Conservation (phyloP, 2,888 invertebrate genomes). For the Pterostichus niger region DNA sequence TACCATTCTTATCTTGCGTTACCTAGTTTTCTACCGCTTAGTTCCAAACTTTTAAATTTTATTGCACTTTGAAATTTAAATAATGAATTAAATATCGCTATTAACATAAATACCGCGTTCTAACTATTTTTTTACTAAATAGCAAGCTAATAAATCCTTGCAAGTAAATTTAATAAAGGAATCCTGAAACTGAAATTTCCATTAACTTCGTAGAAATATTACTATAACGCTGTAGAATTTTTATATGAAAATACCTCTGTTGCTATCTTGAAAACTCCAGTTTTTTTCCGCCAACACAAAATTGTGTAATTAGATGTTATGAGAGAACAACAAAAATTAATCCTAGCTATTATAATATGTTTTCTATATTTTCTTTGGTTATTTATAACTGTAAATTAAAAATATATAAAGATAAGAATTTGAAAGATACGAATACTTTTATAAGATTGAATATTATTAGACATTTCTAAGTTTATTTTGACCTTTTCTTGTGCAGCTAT, state of each 20-base stretch:
- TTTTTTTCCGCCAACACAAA: constrained; percentile 19
- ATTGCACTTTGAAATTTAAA: neutral
- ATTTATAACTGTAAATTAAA: too few species aligned
- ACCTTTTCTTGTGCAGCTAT: constrained; percentile 1
- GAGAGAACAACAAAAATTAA: constrained; percentile 3
- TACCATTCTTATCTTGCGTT: neutral
- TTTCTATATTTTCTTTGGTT: neutral
- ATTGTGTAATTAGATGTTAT: constrained; percentile 34
- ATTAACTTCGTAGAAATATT: constrained; percentile 3
- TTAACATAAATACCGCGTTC: neutral
- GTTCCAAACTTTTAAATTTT: neutral
- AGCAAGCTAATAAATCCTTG: neutral
- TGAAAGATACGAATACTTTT: too few species aligned
- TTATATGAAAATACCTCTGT: neutral
- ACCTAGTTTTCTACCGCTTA: too few species aligned
- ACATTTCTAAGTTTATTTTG: neutral
- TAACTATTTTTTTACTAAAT: too few species aligned
- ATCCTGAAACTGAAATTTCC: neutral
- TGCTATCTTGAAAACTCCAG: too few species aligned
- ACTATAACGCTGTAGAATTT: neutral
- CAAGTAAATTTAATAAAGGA: too few species aligned
- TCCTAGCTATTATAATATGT: neutral
- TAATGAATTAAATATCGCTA: neutral
- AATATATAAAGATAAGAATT: too few species aligned
- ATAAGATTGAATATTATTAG: too few species aligned